Conservation (phyloP, 1,140 invertebrate species). For the Nomia melanderi region DNA sequence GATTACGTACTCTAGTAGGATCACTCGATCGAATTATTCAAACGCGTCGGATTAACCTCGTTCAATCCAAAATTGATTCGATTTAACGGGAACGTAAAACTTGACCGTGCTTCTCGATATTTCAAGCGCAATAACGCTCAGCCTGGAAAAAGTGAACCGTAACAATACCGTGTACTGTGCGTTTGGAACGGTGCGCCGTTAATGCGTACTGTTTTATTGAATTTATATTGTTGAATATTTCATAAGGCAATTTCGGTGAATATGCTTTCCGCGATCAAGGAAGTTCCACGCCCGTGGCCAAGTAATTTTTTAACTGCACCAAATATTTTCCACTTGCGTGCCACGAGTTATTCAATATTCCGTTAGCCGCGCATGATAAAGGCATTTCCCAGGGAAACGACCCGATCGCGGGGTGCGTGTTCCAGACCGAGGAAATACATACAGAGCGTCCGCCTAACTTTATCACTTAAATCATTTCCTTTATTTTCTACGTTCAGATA, state of each 20-base stretch:
- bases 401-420: no score
- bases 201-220: neutral
- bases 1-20: no score
- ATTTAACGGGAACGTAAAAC: no score
- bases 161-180: neutral
- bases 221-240: slow-evolving; percentile 17
- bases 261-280: neutral
- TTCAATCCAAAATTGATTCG: no score
- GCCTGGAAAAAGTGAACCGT: no score
- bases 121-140: no score
- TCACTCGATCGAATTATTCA: no score
- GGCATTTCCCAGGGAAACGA: neutral
- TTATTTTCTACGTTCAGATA: neutral
- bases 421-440: neutral
- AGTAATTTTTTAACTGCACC: slow-evolving; percentile 18
- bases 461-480: neutral
- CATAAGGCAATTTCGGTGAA: neutral
- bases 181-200: neutral
- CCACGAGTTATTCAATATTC: slow-evolving; percentile 3
- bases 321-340: slow-evolving; percentile 2
- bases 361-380: slow-evolving; percentile 10
- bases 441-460: neutral
- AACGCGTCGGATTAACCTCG: no score
- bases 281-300: neutral
- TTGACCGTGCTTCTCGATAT: no score